Evolutionary conservation across 1,140 invertebrate genomes (phyloP).

Genomic region (Parasteatoda tepidariorum): DNA sequence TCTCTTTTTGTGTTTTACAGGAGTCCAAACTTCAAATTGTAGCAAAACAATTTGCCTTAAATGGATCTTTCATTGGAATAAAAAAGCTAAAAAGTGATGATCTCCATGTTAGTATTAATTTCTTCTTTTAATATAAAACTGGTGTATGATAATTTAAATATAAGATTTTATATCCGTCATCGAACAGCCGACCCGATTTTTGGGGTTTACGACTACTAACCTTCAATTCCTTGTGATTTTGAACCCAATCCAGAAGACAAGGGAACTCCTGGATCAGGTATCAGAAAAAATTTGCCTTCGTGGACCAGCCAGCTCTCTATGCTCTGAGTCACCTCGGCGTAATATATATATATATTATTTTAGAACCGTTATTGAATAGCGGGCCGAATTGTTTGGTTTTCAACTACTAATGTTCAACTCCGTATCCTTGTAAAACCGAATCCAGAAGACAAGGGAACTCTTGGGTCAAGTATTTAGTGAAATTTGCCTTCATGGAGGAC

Average conservation of each 20-base stretch:
- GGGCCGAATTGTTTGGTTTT: too few species aligned
- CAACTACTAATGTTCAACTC: too few species aligned
- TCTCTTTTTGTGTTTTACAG: conserved; percentile 26
- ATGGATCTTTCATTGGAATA: conserved; percentile 68
- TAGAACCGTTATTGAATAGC: background rate
- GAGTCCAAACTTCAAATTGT: conserved; percentile 30
- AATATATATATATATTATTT: background rate
- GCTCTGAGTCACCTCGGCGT: background rate
- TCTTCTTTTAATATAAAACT: background rate
- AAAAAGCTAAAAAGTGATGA: conserved; percentile 62
- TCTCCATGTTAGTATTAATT: conserved; percentile 32
- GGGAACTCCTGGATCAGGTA: too few species aligned
- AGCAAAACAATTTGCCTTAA: conserved; percentile 50
- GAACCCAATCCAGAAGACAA: too few species aligned
- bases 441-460: too few species aligned
- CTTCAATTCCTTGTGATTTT: too few species aligned
- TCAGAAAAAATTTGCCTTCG: too few species aligned
- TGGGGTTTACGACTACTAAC: too few species aligned
- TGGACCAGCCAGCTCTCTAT: background rate
- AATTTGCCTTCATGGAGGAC: too few species aligned
- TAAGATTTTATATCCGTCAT: background rate
- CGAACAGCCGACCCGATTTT: too few species aligned
- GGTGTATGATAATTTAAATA: background rate
- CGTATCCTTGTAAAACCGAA: too few species aligned
- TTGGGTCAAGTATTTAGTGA: too few species aligned